Conservation (phyloP, 2,113 vertebrate species). For the Podilymbus podiceps region DNA sequence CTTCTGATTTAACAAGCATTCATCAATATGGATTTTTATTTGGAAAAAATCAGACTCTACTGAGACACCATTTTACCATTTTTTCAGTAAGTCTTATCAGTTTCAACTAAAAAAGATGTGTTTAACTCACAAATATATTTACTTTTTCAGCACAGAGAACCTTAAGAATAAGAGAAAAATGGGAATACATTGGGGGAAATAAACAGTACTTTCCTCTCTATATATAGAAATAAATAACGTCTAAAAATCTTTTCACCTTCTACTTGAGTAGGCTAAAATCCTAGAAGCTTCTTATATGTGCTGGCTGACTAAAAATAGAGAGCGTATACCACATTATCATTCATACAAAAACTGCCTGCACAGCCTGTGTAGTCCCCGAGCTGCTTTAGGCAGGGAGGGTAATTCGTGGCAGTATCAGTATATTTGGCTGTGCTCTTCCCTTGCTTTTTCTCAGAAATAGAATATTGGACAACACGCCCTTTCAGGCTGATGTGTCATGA, state of each 20-base stretch:
- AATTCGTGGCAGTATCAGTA: neutral
- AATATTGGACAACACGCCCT: neutral
- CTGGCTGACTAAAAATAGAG: slow-evolving; percentile 58
- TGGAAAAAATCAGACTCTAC: neutral
- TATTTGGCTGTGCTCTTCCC: neutral
- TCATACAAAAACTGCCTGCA: slow-evolving; percentile 41
- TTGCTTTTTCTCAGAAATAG: neutral
- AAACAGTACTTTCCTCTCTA: slow-evolving; percentile 13
- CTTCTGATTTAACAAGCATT: neutral
- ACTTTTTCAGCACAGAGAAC: neutral
- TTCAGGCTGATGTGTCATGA: neutral
- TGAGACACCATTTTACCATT: neutral
- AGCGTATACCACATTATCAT: slow-evolving; percentile 48
- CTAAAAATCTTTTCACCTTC: slow-evolving; percentile 21
- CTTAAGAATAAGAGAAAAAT: neutral
- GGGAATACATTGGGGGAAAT: slow-evolving; percentile 9
- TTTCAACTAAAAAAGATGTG: slow-evolving; percentile 15
- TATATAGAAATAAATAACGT: slow-evolving; percentile 15
- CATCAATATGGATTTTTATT: neutral
- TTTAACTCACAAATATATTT: slow-evolving; percentile 13
- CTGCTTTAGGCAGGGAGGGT: neutral
- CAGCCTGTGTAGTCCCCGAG: neutral
- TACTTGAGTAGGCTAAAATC: slow-evolving; percentile 34
- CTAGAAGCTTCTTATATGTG: slow-evolving; percentile 32
- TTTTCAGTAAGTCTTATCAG: neutral